Percentiles rank a stretch among this genome's conserved stretches.
Evolutionary conservation across 37 sponge, comb jelly and placozoan genomes (phyloP).

Genomic region (Crambe crambe): DNA sequence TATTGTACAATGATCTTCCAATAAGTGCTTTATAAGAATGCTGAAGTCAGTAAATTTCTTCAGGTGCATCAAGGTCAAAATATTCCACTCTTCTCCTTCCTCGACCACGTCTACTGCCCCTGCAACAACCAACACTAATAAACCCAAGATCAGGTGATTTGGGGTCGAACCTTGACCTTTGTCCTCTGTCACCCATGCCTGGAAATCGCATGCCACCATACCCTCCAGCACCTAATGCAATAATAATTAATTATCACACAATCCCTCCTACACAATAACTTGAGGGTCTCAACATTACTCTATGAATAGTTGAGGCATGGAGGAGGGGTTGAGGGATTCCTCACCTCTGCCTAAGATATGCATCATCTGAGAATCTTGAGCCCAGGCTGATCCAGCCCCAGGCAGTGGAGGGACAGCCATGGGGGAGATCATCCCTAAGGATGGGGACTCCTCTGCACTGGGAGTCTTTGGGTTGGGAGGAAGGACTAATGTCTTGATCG

Average conservation of each 20-base stretch:
- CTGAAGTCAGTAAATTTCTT: slow-evolving; percentile 64
- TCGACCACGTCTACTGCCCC: slow-evolving; percentile 62
- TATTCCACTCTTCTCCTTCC: slow-evolving; percentile 58
- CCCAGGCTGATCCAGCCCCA: slow-evolving; percentile 15
- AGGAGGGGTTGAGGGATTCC: neutral
- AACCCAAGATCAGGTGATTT: neutral
- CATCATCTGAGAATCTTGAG: slow-evolving; percentile 7
- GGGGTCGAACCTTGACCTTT: neutral
- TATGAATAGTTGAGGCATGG: neutral
- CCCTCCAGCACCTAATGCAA: neutral
- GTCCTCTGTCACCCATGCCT: slow-evolving; percentile 10
- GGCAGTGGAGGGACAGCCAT: neutral
- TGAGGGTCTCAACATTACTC: neutral
- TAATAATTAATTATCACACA: neutral
- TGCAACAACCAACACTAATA: neutral
- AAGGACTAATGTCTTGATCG: slow-evolving; percentile 12
- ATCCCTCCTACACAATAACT: neutral
- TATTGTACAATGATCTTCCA: too few species aligned
- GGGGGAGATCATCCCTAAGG: slow-evolving; percentile 4
- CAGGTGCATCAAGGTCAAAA: slow-evolving; percentile 87
- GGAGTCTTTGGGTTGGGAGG: slow-evolving; percentile 32
- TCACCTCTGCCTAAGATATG: slow-evolving; percentile 4
- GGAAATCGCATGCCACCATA: neutral
- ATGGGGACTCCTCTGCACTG: neutral
- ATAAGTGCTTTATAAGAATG: too few species aligned